Evolutionary conservation across 2,113 vertebrate species (phyloP), one percentile per base, ranked within the genome.

Genomic region (Xiphias gladius): DNA sequence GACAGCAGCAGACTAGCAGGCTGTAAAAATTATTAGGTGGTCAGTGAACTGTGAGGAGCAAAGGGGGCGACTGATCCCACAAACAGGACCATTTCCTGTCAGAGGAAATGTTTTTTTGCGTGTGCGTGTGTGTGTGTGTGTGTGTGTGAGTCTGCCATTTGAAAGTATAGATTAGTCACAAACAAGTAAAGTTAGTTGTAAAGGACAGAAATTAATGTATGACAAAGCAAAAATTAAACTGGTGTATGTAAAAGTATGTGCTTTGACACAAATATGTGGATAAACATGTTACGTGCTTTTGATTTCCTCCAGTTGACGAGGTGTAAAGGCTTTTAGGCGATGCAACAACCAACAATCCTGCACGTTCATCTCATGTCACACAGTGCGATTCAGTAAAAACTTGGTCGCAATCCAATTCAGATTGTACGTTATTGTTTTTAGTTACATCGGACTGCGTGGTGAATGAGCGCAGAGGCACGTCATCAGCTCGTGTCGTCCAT

Each of bases 41-140:
- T 62, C 73, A 74, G 59, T 69, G 73, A 46, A 64, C 64, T 55
- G 22, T 62, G 54, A 70, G 67, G 82, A 48, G 63, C 68, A 73
- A 62, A 80, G 71, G 69, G 64, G 58, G 71, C 22, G 52, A 70
- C 72, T 65, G 67, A 55, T 82, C 65, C 59, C 80, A 87, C 75
- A 82, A 76, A 84, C 67, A 82, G 80, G 59, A 79, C 37, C 4
- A 43, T 86, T 83, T 86, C 85, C 81, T 80, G 73, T 74, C 9
- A 30, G 39, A 82, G 88, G 86, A 89, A 87, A 57, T 85, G 62
- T 73, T 24, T 62, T 32, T 30, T 13, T 48, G 16, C 22, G 20
- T 13, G 50, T 39, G 37, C 24, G 66, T 61, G n/a, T 61, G 55
- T 61, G 61, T 41, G 26, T 73, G 67, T 72, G 58, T 32, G 26